Evolutionary conservation across 1,140 invertebrate species (phyloP).

Genomic region (Chlorops oryzae): DNA sequence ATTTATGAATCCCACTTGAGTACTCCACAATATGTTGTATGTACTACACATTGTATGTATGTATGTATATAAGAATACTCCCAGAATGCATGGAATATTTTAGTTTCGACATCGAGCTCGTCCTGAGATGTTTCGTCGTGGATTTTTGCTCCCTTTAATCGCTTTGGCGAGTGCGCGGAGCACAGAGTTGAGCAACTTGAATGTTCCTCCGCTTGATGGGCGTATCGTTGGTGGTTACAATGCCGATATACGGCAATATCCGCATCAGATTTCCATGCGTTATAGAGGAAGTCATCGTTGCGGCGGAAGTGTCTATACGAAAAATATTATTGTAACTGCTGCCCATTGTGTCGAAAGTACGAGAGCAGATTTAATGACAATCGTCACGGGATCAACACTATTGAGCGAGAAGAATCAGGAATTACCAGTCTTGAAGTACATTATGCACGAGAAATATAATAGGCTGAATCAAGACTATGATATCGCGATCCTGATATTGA

Average conservation of each 20-base stretch:
- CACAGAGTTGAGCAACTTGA: too few species aligned
- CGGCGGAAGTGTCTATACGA: constrained; percentile 51
- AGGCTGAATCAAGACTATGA: not conserved
- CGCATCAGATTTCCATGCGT: constrained; percentile 52
- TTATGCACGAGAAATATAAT: not conserved
- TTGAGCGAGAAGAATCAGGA: not conserved
- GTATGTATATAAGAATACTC: too few species aligned
- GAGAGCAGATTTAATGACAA: not conserved
- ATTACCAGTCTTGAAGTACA: not conserved
- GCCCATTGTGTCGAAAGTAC: constrained; percentile 49
- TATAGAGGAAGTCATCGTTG: constrained; percentile 43
- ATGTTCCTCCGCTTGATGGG: constrained; percentile 17
- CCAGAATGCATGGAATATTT: too few species aligned
- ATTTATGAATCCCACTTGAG: too few species aligned
- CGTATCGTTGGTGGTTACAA: constrained; percentile 50
- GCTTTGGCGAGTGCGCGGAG: too few species aligned
- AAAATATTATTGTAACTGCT: constrained; percentile 49
- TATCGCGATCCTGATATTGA: not conserved
- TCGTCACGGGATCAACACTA: constrained; percentile 1
- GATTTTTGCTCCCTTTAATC: too few species aligned
- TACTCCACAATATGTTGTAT: too few species aligned
- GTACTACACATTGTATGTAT: too few species aligned
- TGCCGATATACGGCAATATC: constrained; percentile 49
- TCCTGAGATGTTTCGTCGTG: too few species aligned
- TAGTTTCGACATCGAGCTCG: too few species aligned